phyloP scores from a whole-genome alignment of 1,140 invertebrate species.

The Helicoverpa zea region DNA sequence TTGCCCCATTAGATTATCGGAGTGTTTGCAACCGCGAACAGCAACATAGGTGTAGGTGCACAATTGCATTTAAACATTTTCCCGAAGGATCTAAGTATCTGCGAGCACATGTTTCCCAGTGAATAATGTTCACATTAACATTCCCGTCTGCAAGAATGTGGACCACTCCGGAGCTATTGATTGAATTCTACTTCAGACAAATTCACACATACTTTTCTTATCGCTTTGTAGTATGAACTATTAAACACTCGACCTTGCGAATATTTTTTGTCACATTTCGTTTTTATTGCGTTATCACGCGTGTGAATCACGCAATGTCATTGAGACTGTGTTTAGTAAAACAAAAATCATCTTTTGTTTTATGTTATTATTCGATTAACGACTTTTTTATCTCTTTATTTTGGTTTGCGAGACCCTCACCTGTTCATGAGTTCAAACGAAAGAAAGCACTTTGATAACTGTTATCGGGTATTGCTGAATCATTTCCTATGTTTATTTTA shows the following conservation, averaged over 20 bases:
- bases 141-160: no score
- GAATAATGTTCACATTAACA: no score
- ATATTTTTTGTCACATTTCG: not conserved
- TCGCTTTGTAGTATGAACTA: not conserved
- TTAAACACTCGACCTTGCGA: slow-evolving; percentile 6
- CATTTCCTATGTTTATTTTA: no score
- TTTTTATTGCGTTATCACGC: not conserved
- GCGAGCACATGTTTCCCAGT: no score
- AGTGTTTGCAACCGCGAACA: no score
- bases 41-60: no score
- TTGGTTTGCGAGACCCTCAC: not conserved
- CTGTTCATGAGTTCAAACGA: not conserved
- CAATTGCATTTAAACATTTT: no score
- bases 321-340: slow-evolving; percentile 4
- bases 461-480: no score
- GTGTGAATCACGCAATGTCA: slow-evolving; percentile 21
- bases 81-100: no score
- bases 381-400: not conserved
- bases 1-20: not conserved
- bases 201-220: not conserved
- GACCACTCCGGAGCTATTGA: not conserved
- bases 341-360: not conserved
- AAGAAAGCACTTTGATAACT: no score
- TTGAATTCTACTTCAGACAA: not conserved
- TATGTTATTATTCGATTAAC: not conserved